Evolutionary conservation across 2,797 vertebrate species (phyloP).

Genomic region (Prionace glauca): DNA sequence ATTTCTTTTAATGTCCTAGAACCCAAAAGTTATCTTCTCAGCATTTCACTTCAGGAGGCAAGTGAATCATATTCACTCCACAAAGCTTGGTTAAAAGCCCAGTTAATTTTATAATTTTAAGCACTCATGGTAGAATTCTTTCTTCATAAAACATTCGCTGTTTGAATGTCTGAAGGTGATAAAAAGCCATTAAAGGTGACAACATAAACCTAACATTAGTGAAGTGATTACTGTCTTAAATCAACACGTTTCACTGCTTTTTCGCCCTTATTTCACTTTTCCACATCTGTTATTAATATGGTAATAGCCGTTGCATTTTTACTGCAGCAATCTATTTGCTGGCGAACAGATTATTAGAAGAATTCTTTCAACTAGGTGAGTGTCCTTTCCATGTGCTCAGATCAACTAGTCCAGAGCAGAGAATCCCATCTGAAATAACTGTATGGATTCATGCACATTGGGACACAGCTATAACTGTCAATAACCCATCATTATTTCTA

Average conservation of each 20-base stretch:
- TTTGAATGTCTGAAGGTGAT: background rate
- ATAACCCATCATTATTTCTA: background rate
- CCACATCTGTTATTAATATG: constrained; percentile 4
- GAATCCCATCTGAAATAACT: background rate
- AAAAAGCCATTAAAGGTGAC: background rate
- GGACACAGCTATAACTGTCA: background rate
- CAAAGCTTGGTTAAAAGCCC: background rate
- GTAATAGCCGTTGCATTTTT: background rate
- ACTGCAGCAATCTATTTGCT: background rate
- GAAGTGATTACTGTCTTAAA: background rate
- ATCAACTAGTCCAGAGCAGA: background rate
- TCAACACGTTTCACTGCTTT: background rate
- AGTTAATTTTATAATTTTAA: background rate
- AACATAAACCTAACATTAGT: background rate
- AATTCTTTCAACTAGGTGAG: background rate
- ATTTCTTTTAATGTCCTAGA: too few relatives aligned
- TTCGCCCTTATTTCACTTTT: background rate
- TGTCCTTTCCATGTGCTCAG: background rate
- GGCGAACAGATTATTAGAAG: background rate
- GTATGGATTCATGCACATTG: background rate
- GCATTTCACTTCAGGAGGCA: background rate
- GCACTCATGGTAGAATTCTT: background rate
- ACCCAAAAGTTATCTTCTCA: too few relatives aligned
- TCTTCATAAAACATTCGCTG: background rate
- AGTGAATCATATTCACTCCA: background rate